Base-by-base conservation (phyloP, 2,888 invertebrate genomes). In the Pyrrhosoma nymphula region DNA sequence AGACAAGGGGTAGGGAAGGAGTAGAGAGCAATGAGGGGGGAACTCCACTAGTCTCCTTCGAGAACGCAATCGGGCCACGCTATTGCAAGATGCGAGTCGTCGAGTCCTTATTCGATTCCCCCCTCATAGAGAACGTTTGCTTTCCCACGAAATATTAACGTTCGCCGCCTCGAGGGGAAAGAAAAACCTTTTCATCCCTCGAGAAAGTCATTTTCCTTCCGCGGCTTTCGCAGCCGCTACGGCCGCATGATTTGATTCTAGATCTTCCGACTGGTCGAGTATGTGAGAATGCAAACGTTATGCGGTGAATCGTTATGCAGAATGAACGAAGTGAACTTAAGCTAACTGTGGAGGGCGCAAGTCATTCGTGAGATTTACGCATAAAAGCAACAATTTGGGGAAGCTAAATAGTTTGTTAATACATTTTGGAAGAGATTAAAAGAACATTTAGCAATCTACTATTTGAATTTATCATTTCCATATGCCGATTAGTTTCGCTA, bases 141-240 rank as follows among this genome's bases (percentile, higher is more conserved):
- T 82, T 82, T 82, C 82, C 35, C 82, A 82, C 82, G 82, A 82
- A 82, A 82, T 82, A 82, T 82, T 82, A 82, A 35, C 82, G 82
- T 35, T 82, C 30, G 69, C 69, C 69, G 10, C 69, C 69, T 26
- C 69, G n/a, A 69, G 69, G 69, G 82, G 35, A 35, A 82, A 82
- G 16, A 35, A 82, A 82, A 35, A 69, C 69, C 82, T 35, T 82
- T 35, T 35, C 30, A 35, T 18, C 82, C 82, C 16, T 82, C 6
- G 35, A 35, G 69, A 82, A 82, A 82, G 35, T 35, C 35, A 82
- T 82, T 82, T 82, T 30, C 12, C 82, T 69, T 82, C 82, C 4
- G 3, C 18, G 82, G 82, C 16, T 82, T 82, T 30, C 35, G 82
- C 82, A 14, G 35, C 30, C 14, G 82, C 60, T 4, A 16, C 16